Base-by-base conservation (phyloP, 2,113 vertebrate genomes). In the Camarhynchus parvulus region DNA sequence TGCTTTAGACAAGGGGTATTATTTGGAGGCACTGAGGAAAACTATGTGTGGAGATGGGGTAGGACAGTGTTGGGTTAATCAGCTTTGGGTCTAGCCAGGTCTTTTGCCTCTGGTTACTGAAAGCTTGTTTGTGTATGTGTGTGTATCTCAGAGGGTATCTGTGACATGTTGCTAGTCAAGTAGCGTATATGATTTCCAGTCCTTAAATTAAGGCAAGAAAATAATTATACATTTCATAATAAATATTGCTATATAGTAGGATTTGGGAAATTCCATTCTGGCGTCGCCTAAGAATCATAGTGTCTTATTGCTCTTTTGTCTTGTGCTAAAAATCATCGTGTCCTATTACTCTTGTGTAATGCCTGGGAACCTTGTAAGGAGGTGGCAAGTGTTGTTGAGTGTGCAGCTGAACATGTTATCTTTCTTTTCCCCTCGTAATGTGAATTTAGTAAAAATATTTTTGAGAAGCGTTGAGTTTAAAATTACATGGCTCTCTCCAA, bases 351-450 rank as follows among this genome's bases (percentile, higher is more conserved):
- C 33, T 58, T 78, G 10, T 49, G 8, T 94, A 33, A 33, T 61
- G 47, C 24, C 23, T 81, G 49, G 21, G 21, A 82, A 50, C 15
- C 14, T 67, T 79, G 15, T 30, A 24, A 30, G 25, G 35, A 76
- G 16, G 10, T 85, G 15, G 1, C 15, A 74, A 30, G 12, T 42
- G 18, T 31, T 46, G n/a, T 13, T 58, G 31, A 15, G 13, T 50
- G 11, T 70, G 35, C 12, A 41, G 27, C 5, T 49, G 41, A 10
- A 5, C 19, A 23, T 9, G 10, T 25, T 20, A 56, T 31, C 19
- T 53, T 21, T 44, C 11, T 39, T 42, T 17, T 1, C 2, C 33
- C 5, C 11, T 3, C 11, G 9, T 3, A 1, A 35, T 73, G 39
- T 37, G 7, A 42, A 68, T 76, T 84, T 62, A 80, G 24, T 81